Percentiles rank a stretch among this genome's conserved stretches.
Evolutionary conservation across 2,888 invertebrate species (phyloP).

Genomic region (Zygogramma bicolorata): DNA sequence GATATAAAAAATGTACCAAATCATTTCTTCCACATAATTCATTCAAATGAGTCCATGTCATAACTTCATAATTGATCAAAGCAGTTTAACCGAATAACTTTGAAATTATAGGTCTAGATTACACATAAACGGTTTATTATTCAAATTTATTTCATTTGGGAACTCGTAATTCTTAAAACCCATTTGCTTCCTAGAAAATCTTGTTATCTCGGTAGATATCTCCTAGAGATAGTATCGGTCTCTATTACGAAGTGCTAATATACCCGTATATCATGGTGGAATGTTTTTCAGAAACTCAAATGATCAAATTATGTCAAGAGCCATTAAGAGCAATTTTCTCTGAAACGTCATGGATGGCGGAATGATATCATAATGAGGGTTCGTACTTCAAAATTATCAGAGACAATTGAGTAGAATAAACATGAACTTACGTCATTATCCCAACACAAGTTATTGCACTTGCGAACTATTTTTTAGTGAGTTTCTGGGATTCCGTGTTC

Average conservation of each 20-base stretch:
- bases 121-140: slow-evolving; percentile 23
- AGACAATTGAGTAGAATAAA: too few relatives aligned
- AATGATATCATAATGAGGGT: background rate
- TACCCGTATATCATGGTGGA: slow-evolving; percentile 16
- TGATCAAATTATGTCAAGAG: slow-evolving; percentile 29
- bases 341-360: background rate
- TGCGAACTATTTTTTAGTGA: too few relatives aligned
- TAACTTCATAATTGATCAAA: slow-evolving; percentile 12
- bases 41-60: background rate
- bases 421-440: too few relatives aligned
- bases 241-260: slow-evolving; percentile 28
- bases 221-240: slow-evolving; percentile 2
- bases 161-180: slow-evolving; percentile 14
- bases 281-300: slow-evolving; percentile 17
- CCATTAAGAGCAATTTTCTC: background rate
- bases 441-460: too few relatives aligned
- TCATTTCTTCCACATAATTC: background rate
- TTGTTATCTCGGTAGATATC: slow-evolving; percentile 25
- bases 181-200: slow-evolving; percentile 20
- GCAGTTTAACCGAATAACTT: slow-evolving; percentile 1
- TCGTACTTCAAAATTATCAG: too few relatives aligned
- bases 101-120: slow-evolving; percentile 23
- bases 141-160: slow-evolving; percentile 25
- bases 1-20: background rate
- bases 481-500: too few relatives aligned